Base-by-base conservation (phyloP, 1,140 invertebrate genomes). In the Scylla paramamosain region DNA sequence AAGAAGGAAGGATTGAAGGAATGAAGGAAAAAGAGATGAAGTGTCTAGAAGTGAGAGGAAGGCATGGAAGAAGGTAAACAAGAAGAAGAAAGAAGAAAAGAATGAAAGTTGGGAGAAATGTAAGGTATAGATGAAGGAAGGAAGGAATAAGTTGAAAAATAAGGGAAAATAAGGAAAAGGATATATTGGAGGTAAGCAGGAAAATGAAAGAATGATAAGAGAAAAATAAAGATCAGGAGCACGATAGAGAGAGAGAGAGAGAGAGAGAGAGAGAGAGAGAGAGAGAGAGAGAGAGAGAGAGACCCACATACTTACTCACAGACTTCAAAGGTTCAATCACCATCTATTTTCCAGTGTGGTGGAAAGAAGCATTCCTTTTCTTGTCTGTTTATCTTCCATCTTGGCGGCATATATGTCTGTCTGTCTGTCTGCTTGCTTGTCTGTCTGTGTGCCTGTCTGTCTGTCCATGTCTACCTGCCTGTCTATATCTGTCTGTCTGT, bases 201-300 rank as follows among this genome's bases (percentile, higher is more conserved):
- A 87, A 28, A 87, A 28, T 31, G 84, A 87, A 28, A 87, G 84
- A 87, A 28, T 31, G 31, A 87, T n/a, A 87, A 28, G 84, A 87
- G 84, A 87, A 28, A 25, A 28, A 87, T 0, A 84, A 25, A 32
- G 83, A 84, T 29, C 7, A 28, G n/a, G 83, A 29, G 83, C 7
- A 12, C 16, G 83, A 83, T 4, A 84, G 8, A 84, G 83, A 84
- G n/a, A 84, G 83, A 84, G 16, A 84, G 83, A 84, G 83, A 84
- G 83, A 84, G 83, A 84, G 83, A 84, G 83, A 84, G 83, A 84
- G 83, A 84, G 83, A 84, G 83, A 84, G 83, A 84, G 83, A 84
- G 83, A 84, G 83, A 84, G 83, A 84, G 83, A 84, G 83, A 84
- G 83, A 84, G 83, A 84, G 83, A 84, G 83, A 45, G 83, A 84